Base-by-base conservation (phyloP, 37 sponge, comb jelly and placozoan genomes). In the Tethya wilhelma region DNA sequence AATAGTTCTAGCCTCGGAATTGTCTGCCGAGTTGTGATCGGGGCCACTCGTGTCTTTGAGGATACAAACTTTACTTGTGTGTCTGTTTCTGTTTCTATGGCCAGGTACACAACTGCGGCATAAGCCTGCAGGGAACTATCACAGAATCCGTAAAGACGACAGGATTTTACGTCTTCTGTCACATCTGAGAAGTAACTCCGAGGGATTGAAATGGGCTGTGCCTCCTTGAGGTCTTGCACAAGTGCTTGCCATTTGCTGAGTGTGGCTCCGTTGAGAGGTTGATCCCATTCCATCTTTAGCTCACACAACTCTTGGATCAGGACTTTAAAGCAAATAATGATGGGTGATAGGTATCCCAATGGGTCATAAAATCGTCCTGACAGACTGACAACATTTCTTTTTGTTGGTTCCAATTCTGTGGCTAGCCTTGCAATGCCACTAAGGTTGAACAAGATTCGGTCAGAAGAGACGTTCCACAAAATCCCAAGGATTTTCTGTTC, bases 41-140 rank as follows among this genome's bases (percentile, higher is more conserved):
- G 82, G 37, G 82, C 62, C 2, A 82, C 82, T 4, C 82, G 26
- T 2, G 82, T 80, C 43, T 80, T 80, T 57, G 71, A 23, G 26
- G 58, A 57, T 3, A 80, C 70, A 25, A 80, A 80, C 31, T 59
- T 29, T 20, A 57, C 33, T 3, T n/a, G 39, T 36, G 20, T 55
- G 4, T n/a, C 34, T 34, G 17, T 39, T 3, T 8, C 29, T 22
- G 71, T 68, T 25, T 69, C 39, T 20, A 44, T 45, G 42, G 56
- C 41, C 39, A 80, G 39, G 25, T 80, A 68, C 28, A 80, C 60
- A 22, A 80, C 71, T 30, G 71, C 80, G 4, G 80, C 80, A 59
- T 80, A 80, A 34, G 71, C 80, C 29, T n/a, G 23, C 4, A 22
- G 22, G 28, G 82, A 71, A 32, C 73, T 74, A 41, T 82, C 53